These are phyloP conservation scores for Syngnathus scovelli DNA, from an alignment of 2,113 vertebrate genomes.

Conservation along the genomic window DNA sequence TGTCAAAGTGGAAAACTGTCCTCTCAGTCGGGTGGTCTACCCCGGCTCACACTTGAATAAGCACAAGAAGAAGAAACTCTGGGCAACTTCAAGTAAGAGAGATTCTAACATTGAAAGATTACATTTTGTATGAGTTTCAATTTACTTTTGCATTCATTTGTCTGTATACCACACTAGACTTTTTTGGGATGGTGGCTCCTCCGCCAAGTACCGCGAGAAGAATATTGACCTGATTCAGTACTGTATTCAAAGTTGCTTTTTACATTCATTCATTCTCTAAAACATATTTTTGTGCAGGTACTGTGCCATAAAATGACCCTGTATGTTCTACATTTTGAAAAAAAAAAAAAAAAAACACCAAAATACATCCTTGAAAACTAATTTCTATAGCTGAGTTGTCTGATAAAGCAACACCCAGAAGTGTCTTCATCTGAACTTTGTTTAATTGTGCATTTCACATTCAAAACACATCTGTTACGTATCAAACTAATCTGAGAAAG, in stretches of 20 bases:
- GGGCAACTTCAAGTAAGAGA: constrained; percentile 4
- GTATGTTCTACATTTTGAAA: not conserved
- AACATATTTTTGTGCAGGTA: not conserved
- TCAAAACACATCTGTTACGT: not conserved
- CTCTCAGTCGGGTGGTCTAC: constrained; percentile 13
- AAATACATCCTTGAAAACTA: not conserved
- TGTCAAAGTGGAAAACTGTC: constrained; percentile 14
- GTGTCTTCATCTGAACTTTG: not conserved
- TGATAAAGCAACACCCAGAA: not conserved
- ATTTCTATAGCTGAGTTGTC: not conserved
- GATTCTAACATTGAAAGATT: constrained; percentile 19
- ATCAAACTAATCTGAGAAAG: not conserved
- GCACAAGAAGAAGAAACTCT: constrained; percentile 48
- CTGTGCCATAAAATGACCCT: constrained; percentile 41
- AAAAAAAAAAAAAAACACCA: not conserved
- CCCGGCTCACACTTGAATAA: constrained; percentile 34
- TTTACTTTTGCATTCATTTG: constrained; percentile 44
- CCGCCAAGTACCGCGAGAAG: not conserved
- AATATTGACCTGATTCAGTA: not conserved
- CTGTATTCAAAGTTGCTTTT: not conserved
- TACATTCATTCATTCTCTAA: not conserved
- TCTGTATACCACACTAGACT: constrained; percentile 26
- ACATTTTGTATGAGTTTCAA: constrained; percentile 46
- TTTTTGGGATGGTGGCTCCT: constrained; percentile 4
- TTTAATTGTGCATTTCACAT: not conserved